Evolutionary conservation across 2,888 invertebrate genomes (phyloP).

Genomic region (Hymenopus coronatus): DNA sequence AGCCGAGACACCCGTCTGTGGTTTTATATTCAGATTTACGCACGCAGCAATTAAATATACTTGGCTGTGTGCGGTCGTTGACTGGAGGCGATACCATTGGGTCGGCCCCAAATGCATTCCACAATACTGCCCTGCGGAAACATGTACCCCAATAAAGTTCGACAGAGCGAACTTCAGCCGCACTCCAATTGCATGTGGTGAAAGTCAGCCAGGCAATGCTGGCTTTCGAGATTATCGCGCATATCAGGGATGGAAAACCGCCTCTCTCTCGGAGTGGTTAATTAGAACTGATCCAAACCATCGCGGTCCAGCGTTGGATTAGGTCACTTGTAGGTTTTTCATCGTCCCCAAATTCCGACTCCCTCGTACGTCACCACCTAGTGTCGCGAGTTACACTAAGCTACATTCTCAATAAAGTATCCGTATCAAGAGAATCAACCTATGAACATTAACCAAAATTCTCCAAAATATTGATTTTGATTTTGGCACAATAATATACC

Average conservation of each 20-base stretch:
- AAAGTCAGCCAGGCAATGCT: neutral
- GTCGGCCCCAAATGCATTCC: neutral
- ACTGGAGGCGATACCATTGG: neutral
- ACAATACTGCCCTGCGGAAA: neutral
- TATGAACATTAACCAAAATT: too few species aligned
- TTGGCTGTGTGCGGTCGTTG: neutral
- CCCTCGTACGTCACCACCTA: too few species aligned
- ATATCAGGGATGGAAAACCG: neutral
- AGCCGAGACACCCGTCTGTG: neutral
- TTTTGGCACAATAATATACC: too few species aligned
- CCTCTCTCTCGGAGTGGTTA: neutral
- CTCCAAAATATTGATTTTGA: too few species aligned
- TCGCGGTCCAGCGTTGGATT: neutral
- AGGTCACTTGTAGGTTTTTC: neutral
- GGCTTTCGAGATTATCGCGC: neutral
- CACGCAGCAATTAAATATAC: neutral
- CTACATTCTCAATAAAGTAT: too few species aligned
- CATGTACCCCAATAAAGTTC: neutral
- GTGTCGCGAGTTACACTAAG: too few species aligned
- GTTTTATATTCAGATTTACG: neutral
- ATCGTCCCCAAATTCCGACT: neutral
- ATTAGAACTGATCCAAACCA: neutral
- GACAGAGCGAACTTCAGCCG: too few species aligned
- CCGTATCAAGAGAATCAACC: too few species aligned
- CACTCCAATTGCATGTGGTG: neutral